A percentile compares a stretch with the other conserved stretches of the same genome.
phyloP scores from a whole-genome alignment of 2,888 invertebrate species.

The Gisinianus flammeolus region DNA sequence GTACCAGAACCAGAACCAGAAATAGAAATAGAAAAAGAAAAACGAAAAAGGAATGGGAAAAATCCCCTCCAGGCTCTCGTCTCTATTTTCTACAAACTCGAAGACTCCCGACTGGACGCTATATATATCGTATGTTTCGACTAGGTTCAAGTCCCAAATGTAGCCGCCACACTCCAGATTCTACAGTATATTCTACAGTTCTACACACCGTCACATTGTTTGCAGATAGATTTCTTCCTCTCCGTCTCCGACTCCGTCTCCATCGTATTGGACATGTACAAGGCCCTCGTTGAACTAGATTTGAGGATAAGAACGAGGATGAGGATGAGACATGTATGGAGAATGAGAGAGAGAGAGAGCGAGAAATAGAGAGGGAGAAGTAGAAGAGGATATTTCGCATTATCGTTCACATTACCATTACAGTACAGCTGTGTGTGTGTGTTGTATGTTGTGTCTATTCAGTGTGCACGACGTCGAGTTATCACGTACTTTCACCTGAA shows the following conservation, averaged over 20 bases:
- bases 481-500: constrained; percentile 17
- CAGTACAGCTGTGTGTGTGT: too few relatives aligned
- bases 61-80: not conserved
- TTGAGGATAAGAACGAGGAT: not conserved
- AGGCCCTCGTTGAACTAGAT: not conserved
- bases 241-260: too few relatives aligned
- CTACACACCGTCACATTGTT: too few relatives aligned
- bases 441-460: constrained; percentile 4
- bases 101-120: too few relatives aligned
- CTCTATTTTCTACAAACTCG: not conserved
- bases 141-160: too few relatives aligned
- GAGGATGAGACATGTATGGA: too few relatives aligned
- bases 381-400: not conserved
- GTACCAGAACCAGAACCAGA: too few relatives aligned
- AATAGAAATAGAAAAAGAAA: not conserved
- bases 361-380: not conserved
- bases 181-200: too few relatives aligned
- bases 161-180: too few relatives aligned
- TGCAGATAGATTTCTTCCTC: not conserved
- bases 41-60: not conserved
- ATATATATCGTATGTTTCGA: too few relatives aligned
- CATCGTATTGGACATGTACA: too few relatives aligned
- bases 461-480: constrained; percentile 9
- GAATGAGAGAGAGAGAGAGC: too few relatives aligned
- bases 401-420: constrained; percentile 6